A percentile compares a stretch with the other conserved stretches of the same genome.
Evolutionary conservation across 2,797 vertebrate genomes (phyloP).

Genomic region (Urosaurus nigricauda): DNA sequence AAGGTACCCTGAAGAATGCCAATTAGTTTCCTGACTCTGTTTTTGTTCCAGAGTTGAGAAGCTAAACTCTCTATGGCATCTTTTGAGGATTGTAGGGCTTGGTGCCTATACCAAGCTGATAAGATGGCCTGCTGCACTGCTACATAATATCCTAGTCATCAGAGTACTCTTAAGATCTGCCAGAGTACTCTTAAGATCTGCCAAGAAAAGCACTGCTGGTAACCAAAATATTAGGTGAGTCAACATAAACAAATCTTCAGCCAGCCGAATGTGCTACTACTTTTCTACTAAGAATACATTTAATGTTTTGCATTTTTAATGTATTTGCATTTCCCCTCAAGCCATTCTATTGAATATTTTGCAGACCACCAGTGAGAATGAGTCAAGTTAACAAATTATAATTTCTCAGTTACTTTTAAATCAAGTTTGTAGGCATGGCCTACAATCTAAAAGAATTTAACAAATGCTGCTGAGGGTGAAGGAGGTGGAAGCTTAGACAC

Average conservation of each 20-base stretch:
- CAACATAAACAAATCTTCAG: slow-evolving; percentile 40
- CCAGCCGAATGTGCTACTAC: neutral
- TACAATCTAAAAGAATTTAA: neutral
- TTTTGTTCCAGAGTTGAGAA: neutral
- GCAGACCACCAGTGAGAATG: neutral
- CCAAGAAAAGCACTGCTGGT: slow-evolving; percentile 64
- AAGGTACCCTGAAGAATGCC: neutral
- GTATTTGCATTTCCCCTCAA: neutral
- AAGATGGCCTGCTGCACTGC: slow-evolving; percentile 34
- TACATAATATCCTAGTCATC: neutral
- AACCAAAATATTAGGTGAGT: slow-evolving; percentile 47
- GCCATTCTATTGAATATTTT: neutral
- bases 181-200: slow-evolving; percentile 53
- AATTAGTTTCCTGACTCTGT: slow-evolving; percentile 12
- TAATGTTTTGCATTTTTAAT: neutral
- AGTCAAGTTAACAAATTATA: neutral
- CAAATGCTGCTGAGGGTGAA: neutral
- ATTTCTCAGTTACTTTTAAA: slow-evolving; percentile 15
- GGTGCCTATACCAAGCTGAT: slow-evolving; percentile 58
- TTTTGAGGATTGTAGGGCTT: slow-evolving; percentile 53
- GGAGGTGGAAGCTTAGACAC: neutral
- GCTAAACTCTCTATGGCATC: neutral
- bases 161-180: slow-evolving; percentile 48
- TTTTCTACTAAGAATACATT: slow-evolving; percentile 12
- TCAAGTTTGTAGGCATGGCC: neutral